These are phyloP conservation scores for Crioceris asparagi DNA, from an alignment of 2,888 invertebrate genomes.

Conservation along the genomic window DNA sequence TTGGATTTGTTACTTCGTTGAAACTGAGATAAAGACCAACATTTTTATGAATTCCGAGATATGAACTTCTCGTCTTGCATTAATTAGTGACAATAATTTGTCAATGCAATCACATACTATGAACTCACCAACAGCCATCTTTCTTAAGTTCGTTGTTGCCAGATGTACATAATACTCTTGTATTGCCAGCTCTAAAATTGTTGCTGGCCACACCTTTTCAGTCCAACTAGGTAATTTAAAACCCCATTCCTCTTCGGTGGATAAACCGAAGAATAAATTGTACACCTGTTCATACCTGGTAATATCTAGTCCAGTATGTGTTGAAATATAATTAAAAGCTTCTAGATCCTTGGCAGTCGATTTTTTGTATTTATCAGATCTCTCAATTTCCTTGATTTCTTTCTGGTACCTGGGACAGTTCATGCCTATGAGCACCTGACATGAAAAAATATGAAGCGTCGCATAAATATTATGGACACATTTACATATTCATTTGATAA, in stretches of 20 bases:
- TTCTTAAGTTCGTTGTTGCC: conserved; percentile 28
- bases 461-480: no score
- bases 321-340: conserved; percentile 41
- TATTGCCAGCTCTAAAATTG: conserved; percentile 28
- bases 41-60: no score
- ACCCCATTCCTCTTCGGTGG: conserved; percentile 45
- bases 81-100: no score
- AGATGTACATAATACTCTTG: conserved; percentile 20
- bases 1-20: no score
- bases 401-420: conserved; percentile 21
- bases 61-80: no score
- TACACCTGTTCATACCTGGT: conserved; percentile 46
- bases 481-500: no score
- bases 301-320: conserved; percentile 42
- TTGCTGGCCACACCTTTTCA: conserved; percentile 28
- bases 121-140: conserved; percentile 16
- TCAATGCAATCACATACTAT: no score
- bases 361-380: conserved; percentile 32
- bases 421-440: conserved; percentile 18
- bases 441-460: no score
- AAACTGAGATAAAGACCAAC: no score
- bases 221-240: conserved; percentile 37
- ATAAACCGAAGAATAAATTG: conserved; percentile 48
- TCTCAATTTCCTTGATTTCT: conserved; percentile 15
- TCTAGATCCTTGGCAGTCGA: conserved; percentile 37